Evolutionary conservation across 1,140 invertebrate genomes (phyloP), one percentile per base, ranked within the genome.

Genomic region (Coenobita brevimanus): DNA sequence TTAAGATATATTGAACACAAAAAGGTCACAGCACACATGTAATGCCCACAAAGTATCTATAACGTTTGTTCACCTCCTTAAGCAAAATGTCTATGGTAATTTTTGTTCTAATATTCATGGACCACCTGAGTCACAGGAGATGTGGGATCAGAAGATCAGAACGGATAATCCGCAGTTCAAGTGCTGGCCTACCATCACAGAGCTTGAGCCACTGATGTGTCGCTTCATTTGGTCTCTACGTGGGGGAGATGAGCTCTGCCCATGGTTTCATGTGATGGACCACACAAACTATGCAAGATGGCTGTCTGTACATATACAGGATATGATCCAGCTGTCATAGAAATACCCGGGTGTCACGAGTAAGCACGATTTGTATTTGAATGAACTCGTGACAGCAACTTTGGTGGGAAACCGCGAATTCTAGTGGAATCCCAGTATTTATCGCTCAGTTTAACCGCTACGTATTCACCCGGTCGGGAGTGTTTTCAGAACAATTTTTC

Each of bases 241-340:
- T 69, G 64, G 27, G 27, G 64, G 64, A 69, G 27, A 69, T 69
- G n/a, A n/a, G n/a, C n/a, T n/a, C n/a, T 71, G n/a, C n/a, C n/a
- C n/a, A n/a, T n/a, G n/a, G n/a, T n/a, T n/a, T n/a, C n/a, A n/a
- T n/a, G n/a, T n/a, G 67, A 71, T 71, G 67, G 67, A 71, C 67
- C 67, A 71, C 67, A 71, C 67, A 71, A 71, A 71, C 67, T 71
- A 71, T 71, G 67, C 67, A 13, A 17, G 67, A n/a, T 71, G 67
- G 67, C 30, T 76, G 24, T 38, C 73, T 36, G 73, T 76, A 30
- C 73, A 76, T 76, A 38, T 76, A 15, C 73, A 38, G 30, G 73
- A 76, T 43, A 76, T 76, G 73, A 38, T 41, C 13, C 73, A 76
- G 30, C 30, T 76, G 10, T 15, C 73, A 13, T 4, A 41, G 36